Evolutionary conservation across 2,113 vertebrate genomes (phyloP), one percentile per base, ranked within the genome.

Genomic region (Tychaedon coryphoeus): DNA sequence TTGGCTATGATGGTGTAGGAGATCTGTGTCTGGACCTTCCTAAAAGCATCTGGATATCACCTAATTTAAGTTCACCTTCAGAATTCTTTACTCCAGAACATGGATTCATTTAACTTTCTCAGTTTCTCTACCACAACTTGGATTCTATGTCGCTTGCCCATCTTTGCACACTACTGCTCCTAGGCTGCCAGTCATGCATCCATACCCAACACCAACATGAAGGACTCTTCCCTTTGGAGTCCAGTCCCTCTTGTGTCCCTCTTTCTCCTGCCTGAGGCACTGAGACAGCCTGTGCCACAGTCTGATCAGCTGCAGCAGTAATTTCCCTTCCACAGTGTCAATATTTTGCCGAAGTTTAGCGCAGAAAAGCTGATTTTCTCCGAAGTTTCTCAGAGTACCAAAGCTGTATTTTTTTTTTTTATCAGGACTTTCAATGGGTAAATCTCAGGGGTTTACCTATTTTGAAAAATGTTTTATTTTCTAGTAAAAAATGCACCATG

Each of bases 261-360:
- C 10, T 67, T 23, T 71, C 53, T 74, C 8, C 15, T 61, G n/a
- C 14, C 8, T 5, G 17, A 82, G 45, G 36, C 14, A 25, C 14
- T 74, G 34, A 51, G 56, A 56, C 43, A 85, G 53, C 48, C 51
- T 43, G 25, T 61, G 40, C 40, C 2, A 1, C 6, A 40, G 25
- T 42, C 43, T 57, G 57, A 65, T 11, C 29, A 45, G n/a, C 28
- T 61, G 14, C 50, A 79, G 42, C 5, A 40, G 40, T 11, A 65
- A 51, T 47, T 73, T 70, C 33, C 25, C 26, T 70, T 93, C 50
- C 42, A 57, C 6, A 26, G 40, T 20, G 18, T 13, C 48, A 43
- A 22, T 0, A 0, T 75, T 86, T 93, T 60, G 10, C 14, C 54
- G 36, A 79, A 26, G 29, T 83, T 83, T 48, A 79, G 31, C 0